Conservation (phyloP, 2,113 vertebrate genomes). For the Macrotus californicus region DNA sequence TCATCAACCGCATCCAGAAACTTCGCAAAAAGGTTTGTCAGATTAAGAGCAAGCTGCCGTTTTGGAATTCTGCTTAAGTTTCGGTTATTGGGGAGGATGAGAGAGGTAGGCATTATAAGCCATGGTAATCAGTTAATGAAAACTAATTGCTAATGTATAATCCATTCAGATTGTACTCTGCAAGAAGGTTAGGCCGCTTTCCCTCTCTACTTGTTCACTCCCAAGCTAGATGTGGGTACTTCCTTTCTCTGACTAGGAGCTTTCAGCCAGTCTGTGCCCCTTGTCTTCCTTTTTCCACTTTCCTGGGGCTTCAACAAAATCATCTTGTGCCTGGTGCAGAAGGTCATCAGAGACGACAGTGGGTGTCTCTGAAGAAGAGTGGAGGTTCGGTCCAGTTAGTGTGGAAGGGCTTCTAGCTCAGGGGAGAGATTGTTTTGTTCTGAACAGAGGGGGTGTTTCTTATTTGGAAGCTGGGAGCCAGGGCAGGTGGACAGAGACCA, state of each 20-base stretch:
- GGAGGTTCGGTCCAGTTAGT: neutral
- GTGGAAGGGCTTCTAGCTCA: neutral
- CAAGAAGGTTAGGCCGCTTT: neutral
- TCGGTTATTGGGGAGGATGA: neutral
- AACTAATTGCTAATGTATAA: neutral
- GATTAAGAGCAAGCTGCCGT: neutral
- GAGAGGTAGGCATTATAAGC: neutral
- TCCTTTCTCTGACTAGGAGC: neutral
- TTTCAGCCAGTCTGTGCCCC: neutral
- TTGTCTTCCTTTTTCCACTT: neutral
- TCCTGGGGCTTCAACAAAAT: neutral
- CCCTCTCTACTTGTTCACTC: neutral
- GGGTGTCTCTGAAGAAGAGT: neutral
- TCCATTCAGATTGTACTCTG: neutral
- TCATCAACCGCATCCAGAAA: constrained; percentile 99
- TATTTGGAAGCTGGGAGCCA: neutral
- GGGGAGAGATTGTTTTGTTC: neutral
- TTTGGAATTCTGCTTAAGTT: neutral
- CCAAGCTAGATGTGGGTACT: neutral
- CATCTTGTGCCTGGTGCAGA: neutral
- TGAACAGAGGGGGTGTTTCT: neutral
- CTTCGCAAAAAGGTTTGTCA: constrained; percentile 92
- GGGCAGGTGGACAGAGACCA: neutral
- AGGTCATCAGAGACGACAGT: neutral
- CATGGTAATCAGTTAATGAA: neutral